Evolutionary conservation across 2,888 invertebrate species (phyloP).

Genomic region (Pecten maximus): DNA sequence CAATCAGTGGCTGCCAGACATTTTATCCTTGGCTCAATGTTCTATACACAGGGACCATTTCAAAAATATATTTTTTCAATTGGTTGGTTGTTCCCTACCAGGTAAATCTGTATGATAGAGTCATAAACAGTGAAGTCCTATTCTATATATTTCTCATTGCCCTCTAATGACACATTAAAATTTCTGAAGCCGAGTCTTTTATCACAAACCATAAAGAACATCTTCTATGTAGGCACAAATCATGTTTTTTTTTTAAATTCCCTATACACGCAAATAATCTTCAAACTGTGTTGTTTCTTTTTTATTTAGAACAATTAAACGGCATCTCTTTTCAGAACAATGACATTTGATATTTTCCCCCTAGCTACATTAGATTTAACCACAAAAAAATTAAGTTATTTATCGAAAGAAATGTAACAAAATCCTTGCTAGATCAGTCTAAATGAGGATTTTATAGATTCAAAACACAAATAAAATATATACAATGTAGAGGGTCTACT

Average conservation of each 20-base stretch:
- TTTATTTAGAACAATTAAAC: not conserved
- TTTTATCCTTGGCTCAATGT: too few relatives aligned
- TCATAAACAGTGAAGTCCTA: not conserved
- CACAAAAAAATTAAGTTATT: too few relatives aligned
- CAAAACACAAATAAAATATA: not conserved
- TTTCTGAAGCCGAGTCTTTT: not conserved
- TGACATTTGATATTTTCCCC: too few relatives aligned
- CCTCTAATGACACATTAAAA: not conserved
- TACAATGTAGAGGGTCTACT: not conserved
- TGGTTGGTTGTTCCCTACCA: too few relatives aligned
- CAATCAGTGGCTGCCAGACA: too few relatives aligned
- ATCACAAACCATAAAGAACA: not conserved
- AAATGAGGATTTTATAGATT: too few relatives aligned
- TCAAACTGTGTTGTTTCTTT: too few relatives aligned
- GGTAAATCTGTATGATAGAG: not conserved
- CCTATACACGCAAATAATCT: not conserved
- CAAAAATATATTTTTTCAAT: too few relatives aligned
- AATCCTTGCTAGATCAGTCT: too few relatives aligned
- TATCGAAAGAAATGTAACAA: too few relatives aligned
- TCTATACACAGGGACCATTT: too few relatives aligned
- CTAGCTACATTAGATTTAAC: too few relatives aligned
- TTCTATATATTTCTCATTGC: not conserved
- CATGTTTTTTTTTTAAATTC: not conserved
- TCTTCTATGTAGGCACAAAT: not conserved
- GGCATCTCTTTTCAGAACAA: not conserved